A percentile compares a stretch with the other conserved stretches of the same genome.
These are phyloP conservation scores for Idaea aversata DNA, from an alignment of 2,888 invertebrate genomes.

Conservation along the genomic window DNA sequence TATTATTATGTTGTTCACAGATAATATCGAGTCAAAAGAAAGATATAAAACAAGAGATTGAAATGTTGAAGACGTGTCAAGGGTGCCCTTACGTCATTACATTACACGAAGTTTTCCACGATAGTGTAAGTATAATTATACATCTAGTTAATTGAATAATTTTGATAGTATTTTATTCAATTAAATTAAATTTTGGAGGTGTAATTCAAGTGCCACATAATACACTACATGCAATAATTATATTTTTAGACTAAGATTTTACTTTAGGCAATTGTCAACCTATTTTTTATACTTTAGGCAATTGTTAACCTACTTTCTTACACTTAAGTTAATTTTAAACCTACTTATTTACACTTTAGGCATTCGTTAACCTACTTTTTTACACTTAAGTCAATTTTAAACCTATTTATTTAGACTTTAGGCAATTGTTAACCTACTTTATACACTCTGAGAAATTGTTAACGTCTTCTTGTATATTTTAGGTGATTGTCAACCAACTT, in stretches of 20 bases:
- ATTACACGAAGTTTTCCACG: slow-evolving; percentile 90
- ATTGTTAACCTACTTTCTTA: too few relatives aligned
- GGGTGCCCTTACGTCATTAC: slow-evolving; percentile 94
- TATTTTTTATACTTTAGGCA: neutral
- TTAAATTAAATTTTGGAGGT: neutral
- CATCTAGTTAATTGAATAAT: neutral
- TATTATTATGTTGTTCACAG: slow-evolving; percentile 42
- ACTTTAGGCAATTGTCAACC: too few relatives aligned
- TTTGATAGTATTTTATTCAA: neutral
- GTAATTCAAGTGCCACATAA: too few relatives aligned
- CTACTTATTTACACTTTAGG: neutral
- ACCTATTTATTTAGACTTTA: neutral
- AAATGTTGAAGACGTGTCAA: slow-evolving; percentile 91
- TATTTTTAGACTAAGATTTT: too few relatives aligned
- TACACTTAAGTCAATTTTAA: too few relatives aligned
- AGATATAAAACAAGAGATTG: slow-evolving; percentile 79
- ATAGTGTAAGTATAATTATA: slow-evolving; percentile 80
- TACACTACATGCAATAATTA: too few relatives aligned
- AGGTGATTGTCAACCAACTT: neutral
- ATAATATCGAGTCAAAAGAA: slow-evolving; percentile 73
- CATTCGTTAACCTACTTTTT: neutral
- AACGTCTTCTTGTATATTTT: too few relatives aligned
- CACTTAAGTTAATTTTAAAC: neutral
- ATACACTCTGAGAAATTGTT: neutral
- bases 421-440: neutral